Evolutionary conservation across 2,888 invertebrate species (phyloP).

Genomic region (Polia nebulosa): DNA sequence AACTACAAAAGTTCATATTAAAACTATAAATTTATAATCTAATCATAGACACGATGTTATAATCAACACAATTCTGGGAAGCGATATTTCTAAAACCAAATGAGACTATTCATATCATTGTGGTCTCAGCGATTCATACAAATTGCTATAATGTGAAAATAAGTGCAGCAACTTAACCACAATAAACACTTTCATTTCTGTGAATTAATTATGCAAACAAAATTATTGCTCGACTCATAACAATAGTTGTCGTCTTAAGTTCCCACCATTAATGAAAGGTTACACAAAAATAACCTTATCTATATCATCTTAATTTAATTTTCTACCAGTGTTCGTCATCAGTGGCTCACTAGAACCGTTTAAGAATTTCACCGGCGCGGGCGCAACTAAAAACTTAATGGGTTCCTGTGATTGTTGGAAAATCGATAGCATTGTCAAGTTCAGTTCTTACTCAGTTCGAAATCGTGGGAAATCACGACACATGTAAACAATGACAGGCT

Average conservation of each 20-base stretch:
- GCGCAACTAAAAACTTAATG: conserved; percentile 68
- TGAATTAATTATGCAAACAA: conserved; percentile 69
- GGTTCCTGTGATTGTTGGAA: conserved; percentile 68
- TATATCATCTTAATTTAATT: conserved; percentile 60
- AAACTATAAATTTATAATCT: background rate
- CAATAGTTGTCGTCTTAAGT: conserved; percentile 61
- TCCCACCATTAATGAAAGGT: conserved; percentile 72
- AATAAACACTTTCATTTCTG: conserved; percentile 74
- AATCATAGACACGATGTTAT: conserved; percentile 12
- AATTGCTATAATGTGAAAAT: conserved; percentile 66
- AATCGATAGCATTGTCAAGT: conserved; percentile 77
- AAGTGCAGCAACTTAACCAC: conserved; percentile 56
- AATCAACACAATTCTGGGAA: conserved; percentile 41
- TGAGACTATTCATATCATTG: conserved; percentile 39
- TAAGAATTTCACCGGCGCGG: conserved; percentile 61
- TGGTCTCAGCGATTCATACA: conserved; percentile 47
- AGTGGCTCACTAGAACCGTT: conserved; percentile 43
- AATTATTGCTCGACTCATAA: conserved; percentile 59
- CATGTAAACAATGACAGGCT: conserved; percentile 71
- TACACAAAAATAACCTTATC: conserved; percentile 63
- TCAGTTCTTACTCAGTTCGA: conserved; percentile 76
- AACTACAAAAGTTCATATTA: background rate
- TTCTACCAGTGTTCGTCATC: conserved; percentile 46
- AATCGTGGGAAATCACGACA: conserved; percentile 82
- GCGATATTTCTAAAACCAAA: conserved; percentile 26